Base-by-base conservation (phyloP, 2,888 invertebrate genomes). In the Lasioglossum figueresi region DNA sequence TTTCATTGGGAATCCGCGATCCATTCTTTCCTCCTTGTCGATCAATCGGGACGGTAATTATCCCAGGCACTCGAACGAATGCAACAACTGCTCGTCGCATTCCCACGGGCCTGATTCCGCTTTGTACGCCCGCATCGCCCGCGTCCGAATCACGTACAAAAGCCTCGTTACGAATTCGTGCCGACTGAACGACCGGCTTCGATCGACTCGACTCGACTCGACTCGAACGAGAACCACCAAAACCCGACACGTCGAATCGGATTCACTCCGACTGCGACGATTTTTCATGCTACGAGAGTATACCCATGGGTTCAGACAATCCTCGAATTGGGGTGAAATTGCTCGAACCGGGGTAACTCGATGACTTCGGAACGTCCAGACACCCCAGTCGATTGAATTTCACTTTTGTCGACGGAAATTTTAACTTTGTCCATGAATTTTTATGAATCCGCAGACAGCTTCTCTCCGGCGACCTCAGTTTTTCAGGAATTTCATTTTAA, bases 21-120 rank as follows among this genome's bases (percentile, higher is more conserved):
- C 79, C 80, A 85, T 89, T 88, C 82, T 87, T 83, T 81, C 59
- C 80, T 81, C 31, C 83, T 90, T 83, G 79, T 68, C 78, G 84
- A 75, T 80, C 84, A 85, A 85, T 79, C 76, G 76, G 76, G 27
- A 48, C 37, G 43, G 40, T 43, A 83, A 83, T 87, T 83, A 86
- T 71, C 48, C 27, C 63, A 31, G 75, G 52, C 76, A 84, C 82
- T 90, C 82, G 85, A 79, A 82, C 80, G 48, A 59, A 80, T 68
- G 76, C 72, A 63, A n/a, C 45, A 43, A 66, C 66, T 66, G 66
- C 19, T 45, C 31, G 37, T 68, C 75, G 63, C 72, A 79, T 90
- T 90, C 89, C 89, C 89, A 90, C 89, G 89, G 72, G 75, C 37
- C 80, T 12, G 74, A 83, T 90, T 81, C 84, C 80, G 83, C 71